Evolutionary conservation across 2,888 invertebrate species (phyloP), one percentile per base, ranked within the genome.

Genomic region (Muschampia plurimacula): DNA sequence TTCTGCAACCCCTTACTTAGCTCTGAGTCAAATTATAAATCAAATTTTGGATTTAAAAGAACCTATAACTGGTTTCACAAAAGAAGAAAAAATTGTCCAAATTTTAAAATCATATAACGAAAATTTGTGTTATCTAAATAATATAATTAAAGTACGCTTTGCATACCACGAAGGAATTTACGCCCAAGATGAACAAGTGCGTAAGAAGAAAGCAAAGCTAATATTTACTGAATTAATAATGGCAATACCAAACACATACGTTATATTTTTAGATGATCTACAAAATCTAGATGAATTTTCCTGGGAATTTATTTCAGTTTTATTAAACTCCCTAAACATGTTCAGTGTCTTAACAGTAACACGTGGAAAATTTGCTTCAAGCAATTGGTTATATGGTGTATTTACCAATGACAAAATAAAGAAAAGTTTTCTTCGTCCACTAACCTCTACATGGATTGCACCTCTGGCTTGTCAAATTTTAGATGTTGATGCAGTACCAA

Each of bases 401-500:
- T 92, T 95, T 77, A 86, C 90, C 57, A 87, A 88, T 69, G 83
- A 82, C 70, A 86, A 82, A 67, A 84, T 95, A 63, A 89, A 91
- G 77, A 92, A 94, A 83, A 89, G 92, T 57, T 82, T 88, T 5
- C 79, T 96, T 67, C 84, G 84, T 0, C 91, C 94, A 15, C 79
- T 96, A 69, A 79, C 87, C 36, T 73, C 84, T 0, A 77, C 83
- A 2, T 89, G 89, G 84, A 86, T 95, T 62, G 86, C 95, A 1
- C 85, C 94, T 39, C 86, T 96, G 41, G 95, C 95, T 41, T 96
- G 96, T 77, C 96, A 96, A 86, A 92, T 96, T 79, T 86, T 96
- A 75, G 94, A 95, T 66, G 95, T 96, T 0, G 85, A 89, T 65
- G 96, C 95, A 1, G 95, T 96, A 28, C 93, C 96, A 0, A 84